phyloP scores from a whole-genome alignment of 2,113 vertebrate genomes.

The cattle (Bos taurus) region DNA sequence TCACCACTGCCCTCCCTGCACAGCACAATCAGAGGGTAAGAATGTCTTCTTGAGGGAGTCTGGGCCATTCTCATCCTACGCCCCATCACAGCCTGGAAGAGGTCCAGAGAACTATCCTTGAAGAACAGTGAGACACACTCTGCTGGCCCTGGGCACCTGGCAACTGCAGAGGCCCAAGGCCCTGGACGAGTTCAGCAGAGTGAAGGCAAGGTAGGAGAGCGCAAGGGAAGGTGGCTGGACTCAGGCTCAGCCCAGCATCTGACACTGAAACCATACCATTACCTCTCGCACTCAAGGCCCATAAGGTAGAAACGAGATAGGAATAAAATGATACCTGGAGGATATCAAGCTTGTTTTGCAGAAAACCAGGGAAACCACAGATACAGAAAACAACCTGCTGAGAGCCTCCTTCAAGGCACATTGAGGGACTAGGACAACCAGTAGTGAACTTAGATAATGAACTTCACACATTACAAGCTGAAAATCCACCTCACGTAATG shows the following conservation, averaged over 20 bases:
- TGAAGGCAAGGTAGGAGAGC: neutral
- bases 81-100: neutral
- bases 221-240: rapidly evolving
- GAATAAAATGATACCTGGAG: neutral
- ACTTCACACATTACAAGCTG: neutral
- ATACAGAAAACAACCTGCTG: neutral
- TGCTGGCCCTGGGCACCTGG: neutral
- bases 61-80: neutral
- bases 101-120: neutral
- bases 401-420: neutral
- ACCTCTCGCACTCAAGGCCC: neutral
- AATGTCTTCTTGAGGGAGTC: neutral
- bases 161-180: neutral
- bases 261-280: neutral
- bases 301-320: neutral
- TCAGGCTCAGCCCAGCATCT: neutral
- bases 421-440: neutral
- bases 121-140: neutral
- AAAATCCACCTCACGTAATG: neutral
- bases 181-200: neutral
- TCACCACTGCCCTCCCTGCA: neutral
- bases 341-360: neutral
- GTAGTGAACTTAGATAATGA: neutral
- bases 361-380: neutral
- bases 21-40: neutral